phyloP scores from a whole-genome alignment of 2,888 invertebrate genomes.

The Helicoverpa assulta region DNA sequence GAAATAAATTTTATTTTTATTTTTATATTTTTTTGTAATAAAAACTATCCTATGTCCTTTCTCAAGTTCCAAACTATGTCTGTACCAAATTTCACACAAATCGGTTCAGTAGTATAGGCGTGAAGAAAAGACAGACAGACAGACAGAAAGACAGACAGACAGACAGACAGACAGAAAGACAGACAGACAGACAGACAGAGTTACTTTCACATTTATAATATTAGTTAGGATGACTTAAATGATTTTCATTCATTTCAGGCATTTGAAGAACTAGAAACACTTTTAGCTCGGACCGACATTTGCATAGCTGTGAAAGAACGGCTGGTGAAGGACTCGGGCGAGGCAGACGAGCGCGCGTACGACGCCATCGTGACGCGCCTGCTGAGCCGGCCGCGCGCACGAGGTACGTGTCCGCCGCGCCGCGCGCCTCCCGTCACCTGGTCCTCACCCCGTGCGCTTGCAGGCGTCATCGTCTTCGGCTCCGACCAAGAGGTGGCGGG shows the following conservation, averaged over 20 bases:
- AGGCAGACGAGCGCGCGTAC: conserved; percentile 96
- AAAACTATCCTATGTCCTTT: too few species aligned
- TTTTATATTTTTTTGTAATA: too few species aligned
- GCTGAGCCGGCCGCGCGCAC: conserved; percentile 95
- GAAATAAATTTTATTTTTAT: too few species aligned
- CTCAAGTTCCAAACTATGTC: too few species aligned
- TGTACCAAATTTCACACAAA: too few species aligned
- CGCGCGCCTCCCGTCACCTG: conserved; percentile 90
- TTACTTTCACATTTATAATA: too few species aligned
- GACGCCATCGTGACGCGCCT: conserved; percentile 96
- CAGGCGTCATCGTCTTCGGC: conserved; percentile 98
- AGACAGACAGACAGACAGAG: too few species aligned
- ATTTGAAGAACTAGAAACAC: conserved; percentile 97
- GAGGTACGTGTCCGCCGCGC: conserved; percentile 91
- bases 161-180: too few species aligned
- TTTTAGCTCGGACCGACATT: conserved; percentile 95
- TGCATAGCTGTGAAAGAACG: conserved; percentile 98
- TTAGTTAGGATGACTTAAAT: too few species aligned
- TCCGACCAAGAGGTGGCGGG: conserved; percentile 99
- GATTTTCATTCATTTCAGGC: conserved; percentile 90
- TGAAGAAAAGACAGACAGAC: too few species aligned
- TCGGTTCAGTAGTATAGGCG: too few species aligned
- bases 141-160: too few species aligned
- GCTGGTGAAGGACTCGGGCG: conserved; percentile 98
- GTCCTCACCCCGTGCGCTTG: conserved; percentile 16